Evolutionary conservation across 2,113 vertebrate species (phyloP).

Genomic region (Gallinago undulata): DNA sequence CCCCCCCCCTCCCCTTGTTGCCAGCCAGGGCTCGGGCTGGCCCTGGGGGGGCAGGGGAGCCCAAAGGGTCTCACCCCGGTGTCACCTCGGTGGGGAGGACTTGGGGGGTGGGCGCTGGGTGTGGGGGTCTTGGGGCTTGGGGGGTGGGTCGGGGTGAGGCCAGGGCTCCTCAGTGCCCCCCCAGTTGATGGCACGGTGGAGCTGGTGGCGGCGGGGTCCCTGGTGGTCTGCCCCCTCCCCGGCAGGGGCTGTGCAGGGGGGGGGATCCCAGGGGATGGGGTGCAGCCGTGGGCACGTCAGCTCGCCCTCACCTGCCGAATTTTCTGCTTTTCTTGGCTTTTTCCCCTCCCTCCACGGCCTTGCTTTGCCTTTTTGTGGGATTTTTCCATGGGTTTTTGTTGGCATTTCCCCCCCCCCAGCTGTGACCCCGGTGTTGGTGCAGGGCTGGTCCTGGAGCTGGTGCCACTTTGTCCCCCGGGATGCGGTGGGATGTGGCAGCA

Average conservation of each 20-base stretch:
- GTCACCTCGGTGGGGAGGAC: neutral
- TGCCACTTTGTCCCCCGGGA: rapidly evolving
- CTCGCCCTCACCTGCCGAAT: neutral
- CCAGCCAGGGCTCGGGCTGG: too few species aligned
- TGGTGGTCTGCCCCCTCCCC: neutral
- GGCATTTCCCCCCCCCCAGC: too few species aligned
- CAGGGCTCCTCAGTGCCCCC: neutral
- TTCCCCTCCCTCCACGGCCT: rapidly evolving
- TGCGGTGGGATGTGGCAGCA: rapidly evolving
- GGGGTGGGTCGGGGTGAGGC: rapidly evolving
- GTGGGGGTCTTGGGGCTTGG: too few species aligned
- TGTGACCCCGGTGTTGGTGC: neutral
- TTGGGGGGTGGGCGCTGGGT: rapidly evolving
- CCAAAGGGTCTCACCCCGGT: rapidly evolving
- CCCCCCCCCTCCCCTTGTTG: neutral
- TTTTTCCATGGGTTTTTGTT: neutral
- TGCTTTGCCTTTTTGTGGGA: neutral
- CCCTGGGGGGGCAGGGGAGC: neutral
- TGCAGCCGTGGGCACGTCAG: neutral
- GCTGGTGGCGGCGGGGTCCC: neutral
- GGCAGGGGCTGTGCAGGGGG: too few species aligned
- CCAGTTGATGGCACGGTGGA: rapidly evolving
- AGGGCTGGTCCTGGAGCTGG: rapidly evolving
- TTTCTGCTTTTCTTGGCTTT: neutral
- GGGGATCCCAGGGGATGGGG: neutral